Evolutionary conservation across 2,797 vertebrate genomes (phyloP), one percentile per base, ranked within the genome.

Genomic region (Sebastes kiyomatsui): DNA sequence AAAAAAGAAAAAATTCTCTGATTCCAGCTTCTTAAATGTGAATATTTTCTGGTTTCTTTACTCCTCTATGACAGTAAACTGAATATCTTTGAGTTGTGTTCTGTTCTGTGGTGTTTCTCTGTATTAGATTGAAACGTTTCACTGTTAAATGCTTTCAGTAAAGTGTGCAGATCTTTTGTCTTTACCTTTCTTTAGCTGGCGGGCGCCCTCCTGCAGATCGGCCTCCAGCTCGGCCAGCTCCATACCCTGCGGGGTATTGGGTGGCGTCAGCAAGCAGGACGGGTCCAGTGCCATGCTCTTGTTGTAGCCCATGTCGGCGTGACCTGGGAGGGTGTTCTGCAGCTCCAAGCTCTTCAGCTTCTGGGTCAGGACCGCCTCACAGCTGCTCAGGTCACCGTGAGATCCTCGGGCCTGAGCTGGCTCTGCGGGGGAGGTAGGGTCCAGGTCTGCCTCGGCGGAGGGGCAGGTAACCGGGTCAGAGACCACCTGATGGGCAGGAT

Each of bases 211-310:
- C 79, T 84, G 91, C 78, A 93, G 88, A 42, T 85, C 90, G 0
- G 85, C 93, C 85, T 95, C 94, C 81, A 94, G 84, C 83, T 95
- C 90, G 0, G 90, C 82, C 82, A 92, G 94, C 90, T 96, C 96
- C 83, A 93, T 87, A 4, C 90, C 94, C 77, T 96, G 96, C 0
- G 96, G 96, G 11, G 96, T 96, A 93, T 96, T 96, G 75, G 96
- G 96, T 0, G 96, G 96, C 0, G 96, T 96, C 22, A 97, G 93
- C 76, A 96, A 91, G 89, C 96, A 97, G 70, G 96, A 96, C 0
- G 96, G 96, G 92, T 96, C 96, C 88, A 96, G 90, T 0, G 95
- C 95, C 90, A 96, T 89, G 83, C 93, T 95, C 86, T 95, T 95
- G 78, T 95, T 94, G 88, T 90, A 93, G 70, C 84, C 75, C 73